Evolutionary conservation across 2,888 invertebrate genomes (phyloP), one percentile per base, ranked within the genome.

Genomic region (Abrostola triplasia): DNA sequence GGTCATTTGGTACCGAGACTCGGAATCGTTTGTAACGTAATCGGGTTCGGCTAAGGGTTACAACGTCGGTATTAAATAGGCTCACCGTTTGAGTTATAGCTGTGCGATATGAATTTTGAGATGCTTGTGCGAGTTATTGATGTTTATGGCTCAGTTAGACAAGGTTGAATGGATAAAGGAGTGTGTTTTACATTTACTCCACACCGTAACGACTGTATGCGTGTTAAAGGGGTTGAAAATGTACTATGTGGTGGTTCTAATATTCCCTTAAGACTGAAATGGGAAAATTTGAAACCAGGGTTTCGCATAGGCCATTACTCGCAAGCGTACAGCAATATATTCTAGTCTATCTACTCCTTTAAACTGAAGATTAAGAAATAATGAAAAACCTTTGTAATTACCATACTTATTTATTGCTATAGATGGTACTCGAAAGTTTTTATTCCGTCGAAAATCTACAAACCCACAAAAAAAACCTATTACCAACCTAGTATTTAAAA

Each of bases 1-100:
- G 79, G 73, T 79, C 81, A 81, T 79, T 81, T 73, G 70, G 73
- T 68, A 70, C 67, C 64, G 71, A 67, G 67, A 60, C 50, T 61
- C 36, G 72, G 62, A 60, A 70, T 80, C 77, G 77, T 82, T 82
- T 81, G 81, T 81, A 82, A 75, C 65, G 68, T 75, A 73, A 80
- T 82, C 81, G 77, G 73, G 75, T 67, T 62, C 56, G 64, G 67
- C 56, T 72, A 67, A 62, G 66, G 72, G 69, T 62, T 69, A 67
- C 80, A 77, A 61, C 64, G 64, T 35, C 49, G 62, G 80, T 62
- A 77, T 80, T 77, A 79, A 70, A 61, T 70, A 58, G 73, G 70
- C 61, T 79, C 53, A 63, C 36, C 24, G 41, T 57, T 63, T 79
- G 77, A 79, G 60, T 73, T 77, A 73, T 67, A 48, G 59, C 52